Evolutionary conservation across 30 jellyfish, hydroid and myxozoan species (phyloP).

Genomic region (Catostylus mosaicus): DNA sequence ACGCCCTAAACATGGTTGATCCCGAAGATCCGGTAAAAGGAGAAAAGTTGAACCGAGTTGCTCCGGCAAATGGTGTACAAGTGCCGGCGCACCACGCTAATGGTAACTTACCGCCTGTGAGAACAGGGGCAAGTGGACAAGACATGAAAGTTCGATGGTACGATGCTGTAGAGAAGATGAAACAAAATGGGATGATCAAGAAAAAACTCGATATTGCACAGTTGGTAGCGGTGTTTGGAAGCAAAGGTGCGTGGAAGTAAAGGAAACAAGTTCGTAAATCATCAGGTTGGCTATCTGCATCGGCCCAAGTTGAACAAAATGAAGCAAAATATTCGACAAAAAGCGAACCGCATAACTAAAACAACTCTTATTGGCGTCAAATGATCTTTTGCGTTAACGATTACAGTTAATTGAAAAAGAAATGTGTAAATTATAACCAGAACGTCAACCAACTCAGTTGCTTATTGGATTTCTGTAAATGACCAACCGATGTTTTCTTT

Average conservation of each 20-base stretch:
- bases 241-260: constrained; percentile 82
- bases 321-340: no score
- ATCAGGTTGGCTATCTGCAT: no score
- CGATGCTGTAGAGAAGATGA: constrained; percentile 71
- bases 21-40: constrained; percentile 54
- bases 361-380: no score
- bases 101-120: constrained; percentile 49
- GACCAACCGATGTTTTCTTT: no score
- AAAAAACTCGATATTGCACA: constrained; percentile 71
- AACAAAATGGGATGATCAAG: constrained; percentile 60
- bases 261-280: no score
- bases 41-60: constrained; percentile 49
- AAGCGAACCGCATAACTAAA: no score
- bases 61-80: constrained; percentile 61
- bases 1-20: constrained; percentile 52
- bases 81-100: constrained; percentile 67
- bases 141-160: constrained; percentile 39
- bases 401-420: no score
- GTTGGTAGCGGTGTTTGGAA: constrained; percentile 79
- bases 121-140: constrained; percentile 37
- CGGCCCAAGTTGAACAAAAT: no score
- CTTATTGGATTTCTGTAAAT: no score
- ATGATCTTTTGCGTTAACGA: no score
- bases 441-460: no score
- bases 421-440: no score